A percentile compares a stretch with the other conserved stretches of the same genome.
phyloP scores from a whole-genome alignment of 2,888 invertebrate genomes.

The Amiota communis region DNA sequence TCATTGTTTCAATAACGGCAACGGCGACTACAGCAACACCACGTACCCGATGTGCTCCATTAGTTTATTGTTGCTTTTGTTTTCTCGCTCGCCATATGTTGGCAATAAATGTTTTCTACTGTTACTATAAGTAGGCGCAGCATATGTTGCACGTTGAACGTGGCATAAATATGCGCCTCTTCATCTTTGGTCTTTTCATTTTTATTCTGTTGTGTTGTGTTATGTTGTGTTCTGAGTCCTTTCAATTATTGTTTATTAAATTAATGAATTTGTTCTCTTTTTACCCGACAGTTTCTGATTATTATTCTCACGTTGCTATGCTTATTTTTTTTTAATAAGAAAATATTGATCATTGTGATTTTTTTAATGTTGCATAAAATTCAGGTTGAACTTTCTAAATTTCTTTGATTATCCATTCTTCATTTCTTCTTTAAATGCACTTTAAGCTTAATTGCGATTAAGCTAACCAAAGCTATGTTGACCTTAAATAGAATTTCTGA shows the following conservation, averaged over 20 bases:
- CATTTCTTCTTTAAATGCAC: slow-evolving; percentile 4
- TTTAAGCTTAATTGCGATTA: neutral
- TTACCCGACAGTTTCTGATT: neutral
- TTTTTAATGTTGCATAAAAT: neutral
- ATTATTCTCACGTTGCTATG: neutral
- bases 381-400: too few species aligned
- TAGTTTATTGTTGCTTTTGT: slow-evolving; percentile 33
- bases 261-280: slow-evolving; percentile 1
- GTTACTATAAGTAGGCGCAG: neutral
- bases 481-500: too few species aligned
- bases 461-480: too few species aligned
- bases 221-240: neutral
- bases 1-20: neutral
- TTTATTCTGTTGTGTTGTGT: too few species aligned
- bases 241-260: slow-evolving; percentile 18
- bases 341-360: neutral
- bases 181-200: too few species aligned
- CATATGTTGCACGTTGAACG: neutral
- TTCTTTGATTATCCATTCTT: neutral
- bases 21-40: too few species aligned
- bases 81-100: slow-evolving; percentile 18
- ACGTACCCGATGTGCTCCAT: slow-evolving; percentile 18
- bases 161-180: neutral
- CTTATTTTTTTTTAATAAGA: neutral
- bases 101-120: neutral